phyloP scores from a whole-genome alignment of 1,140 invertebrate species.

The Listronotus oregonensis region DNA sequence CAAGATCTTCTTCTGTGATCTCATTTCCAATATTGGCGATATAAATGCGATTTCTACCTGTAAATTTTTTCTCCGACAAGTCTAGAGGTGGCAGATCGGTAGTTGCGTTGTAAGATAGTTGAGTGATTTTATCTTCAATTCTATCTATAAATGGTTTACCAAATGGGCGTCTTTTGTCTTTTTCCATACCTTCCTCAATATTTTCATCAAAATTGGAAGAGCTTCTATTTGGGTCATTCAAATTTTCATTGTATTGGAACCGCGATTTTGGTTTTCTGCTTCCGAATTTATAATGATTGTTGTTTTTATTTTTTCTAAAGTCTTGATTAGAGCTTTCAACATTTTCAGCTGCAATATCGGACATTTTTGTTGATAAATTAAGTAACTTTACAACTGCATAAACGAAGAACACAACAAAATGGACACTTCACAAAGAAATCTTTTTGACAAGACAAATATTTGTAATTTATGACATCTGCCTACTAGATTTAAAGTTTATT shows the following conservation, averaged over 20 bases:
- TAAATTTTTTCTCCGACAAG: constrained; percentile 77
- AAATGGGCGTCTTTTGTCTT: neutral
- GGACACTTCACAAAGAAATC: too few relatives aligned
- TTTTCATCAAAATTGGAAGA: neutral
- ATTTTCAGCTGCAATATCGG: neutral
- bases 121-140: constrained; percentile 61
- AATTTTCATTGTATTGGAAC: neutral
- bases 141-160: neutral
- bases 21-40: constrained; percentile 91
- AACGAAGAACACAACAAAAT: too few relatives aligned
- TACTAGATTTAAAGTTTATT: too few relatives aligned
- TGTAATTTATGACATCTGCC: neutral
- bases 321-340: constrained; percentile 8
- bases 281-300: neutral
- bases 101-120: constrained; percentile 69
- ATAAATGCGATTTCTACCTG: constrained; percentile 88
- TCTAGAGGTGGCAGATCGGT: constrained; percentile 73
- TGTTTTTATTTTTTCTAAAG: constrained; percentile 3
- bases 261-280: neutral
- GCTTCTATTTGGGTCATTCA: neutral
- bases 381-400: too few relatives aligned
- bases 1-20: constrained; percentile 85
- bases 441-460: neutral
- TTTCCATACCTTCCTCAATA: neutral
- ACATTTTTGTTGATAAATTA: neutral